Base-by-base conservation (phyloP, 2,888 invertebrate species). In the Kuschelorhynchus macadamiae region DNA sequence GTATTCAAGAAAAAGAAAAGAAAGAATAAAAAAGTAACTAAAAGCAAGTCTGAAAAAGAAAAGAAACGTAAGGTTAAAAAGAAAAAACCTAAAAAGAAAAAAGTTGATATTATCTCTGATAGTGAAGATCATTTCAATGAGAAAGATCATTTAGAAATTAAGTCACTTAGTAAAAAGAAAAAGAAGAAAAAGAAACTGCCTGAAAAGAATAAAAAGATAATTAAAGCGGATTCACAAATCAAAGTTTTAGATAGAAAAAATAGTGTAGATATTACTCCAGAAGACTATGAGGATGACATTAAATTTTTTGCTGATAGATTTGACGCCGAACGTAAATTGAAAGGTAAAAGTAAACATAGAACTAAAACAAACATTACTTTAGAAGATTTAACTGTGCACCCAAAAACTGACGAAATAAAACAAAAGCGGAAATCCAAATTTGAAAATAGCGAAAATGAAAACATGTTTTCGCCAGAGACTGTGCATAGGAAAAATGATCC, bases 71-170 rank as follows among this genome's bases (percentile, higher is more conserved):
- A 52, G 14, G 41, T 25, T 8, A 66, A 50, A 33, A 67, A 66
- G 32, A 65, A 67, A 52, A 67, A 30, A 53, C 61, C 62, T 62
- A 36, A 55, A 17, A 62, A 49, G 20, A 57, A 55, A 16, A 53
- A 64, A 41, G 46, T 33, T 11, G 33, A 36, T 17, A 18, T 7
- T 46, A 39, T 55, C 16, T 20, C 36, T 52, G 53, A 64, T 14
- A 32, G 44, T 5, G 33, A 36, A 42, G 44, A 55, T 79, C 79
- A 70, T 78, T 77, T 53, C 79, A 77, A 16, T 33, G 72, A 73
- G 63, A 60, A 57, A 57, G 56, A 53, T 52, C 60, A 67, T 25
- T 25, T 25, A 7, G 7, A 25, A 7, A 25, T 25, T 25, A 25
- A 25, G 4, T 25, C 7, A 16, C 52, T 9, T 9, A 60, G 63